These are phyloP conservation scores for Byasa hedistus DNA, from an alignment of 2,888 invertebrate genomes.

Conservation along the genomic window DNA sequence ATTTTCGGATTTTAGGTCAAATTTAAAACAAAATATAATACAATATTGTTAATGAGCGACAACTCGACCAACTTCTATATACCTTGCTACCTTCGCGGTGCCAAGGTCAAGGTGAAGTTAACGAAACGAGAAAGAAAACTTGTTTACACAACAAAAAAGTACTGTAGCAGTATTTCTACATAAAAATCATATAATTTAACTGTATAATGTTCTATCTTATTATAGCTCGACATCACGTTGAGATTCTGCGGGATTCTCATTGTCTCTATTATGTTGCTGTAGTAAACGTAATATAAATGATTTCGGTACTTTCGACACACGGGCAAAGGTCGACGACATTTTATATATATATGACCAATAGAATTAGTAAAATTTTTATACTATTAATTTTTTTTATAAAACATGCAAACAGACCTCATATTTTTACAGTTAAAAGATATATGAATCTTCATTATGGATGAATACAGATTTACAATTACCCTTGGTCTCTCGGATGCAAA, in stretches of 20 bases:
- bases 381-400: background rate
- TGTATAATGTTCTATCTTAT: background rate
- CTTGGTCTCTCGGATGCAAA: background rate
- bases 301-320: too few species aligned
- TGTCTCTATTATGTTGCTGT: background rate
- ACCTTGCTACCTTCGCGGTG: background rate
- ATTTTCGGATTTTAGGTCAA: background rate
- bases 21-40: background rate
- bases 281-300: background rate
- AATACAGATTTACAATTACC: background rate
- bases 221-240: background rate
- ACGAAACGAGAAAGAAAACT: background rate
- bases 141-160: background rate
- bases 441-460: background rate
- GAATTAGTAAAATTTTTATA: too few species aligned
- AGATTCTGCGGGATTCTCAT: background rate
- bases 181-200: background rate
- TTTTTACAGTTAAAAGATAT: background rate
- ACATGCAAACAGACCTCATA: too few species aligned
- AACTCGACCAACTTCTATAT: background rate
- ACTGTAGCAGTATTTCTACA: background rate
- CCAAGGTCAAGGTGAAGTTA: background rate
- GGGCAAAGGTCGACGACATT: too few species aligned
- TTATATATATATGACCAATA: too few species aligned
- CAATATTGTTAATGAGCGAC: background rate